Base-by-base conservation (phyloP, 2,797 vertebrate species). In the Sardinella longiceps region DNA sequence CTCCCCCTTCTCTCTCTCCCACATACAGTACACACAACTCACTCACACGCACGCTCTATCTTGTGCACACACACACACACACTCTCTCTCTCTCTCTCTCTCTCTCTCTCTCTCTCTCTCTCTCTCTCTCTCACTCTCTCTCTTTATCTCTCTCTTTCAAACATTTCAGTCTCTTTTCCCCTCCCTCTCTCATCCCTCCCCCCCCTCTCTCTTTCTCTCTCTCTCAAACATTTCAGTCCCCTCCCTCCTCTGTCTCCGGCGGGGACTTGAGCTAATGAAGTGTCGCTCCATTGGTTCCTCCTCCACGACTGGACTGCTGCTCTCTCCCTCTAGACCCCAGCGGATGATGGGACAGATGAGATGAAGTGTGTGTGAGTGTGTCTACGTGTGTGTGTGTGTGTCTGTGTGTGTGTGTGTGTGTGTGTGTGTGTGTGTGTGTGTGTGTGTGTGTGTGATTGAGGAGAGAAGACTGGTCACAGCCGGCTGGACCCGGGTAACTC, bases 381-480 rank as follows among this genome's bases (percentile, higher is more conserved):
- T 58, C 33, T 81, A 33, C 80, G 83, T 58, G 74, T 84, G 83
- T 60, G 53, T 81, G 83, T 80, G 77, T 84, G 83, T 58, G 51
- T 58, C 25, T 28, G 83, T 46, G 83, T 28, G 83, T 80, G 83
- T 58, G 74, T 56, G 51, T 30, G 53, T 30, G 50, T 28, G 83
- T 28, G 74, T 20, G 66, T 56, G 83, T 56, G 66, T 84, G 83
- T 58, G 50, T 80, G 83, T 80, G 33, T 80, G 50, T 45, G 51
- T 58, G n/a, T 63, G 77, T 30, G 74, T 33, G 83, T 60, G 51
- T 33, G 28, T 10, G 63, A 70, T 30, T 33, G 23, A 25, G 10
- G 11, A 70, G 63, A n/a, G n/a, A n/a, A n/a, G n/a, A n/a, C n/a
- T 33, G 63, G 63, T 70, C 63, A 70, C 28, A 28, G 28, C 30